These are phyloP conservation scores for Bimastos eiseni DNA, from an alignment of 2,888 invertebrate species.

Conservation along the genomic window DNA sequence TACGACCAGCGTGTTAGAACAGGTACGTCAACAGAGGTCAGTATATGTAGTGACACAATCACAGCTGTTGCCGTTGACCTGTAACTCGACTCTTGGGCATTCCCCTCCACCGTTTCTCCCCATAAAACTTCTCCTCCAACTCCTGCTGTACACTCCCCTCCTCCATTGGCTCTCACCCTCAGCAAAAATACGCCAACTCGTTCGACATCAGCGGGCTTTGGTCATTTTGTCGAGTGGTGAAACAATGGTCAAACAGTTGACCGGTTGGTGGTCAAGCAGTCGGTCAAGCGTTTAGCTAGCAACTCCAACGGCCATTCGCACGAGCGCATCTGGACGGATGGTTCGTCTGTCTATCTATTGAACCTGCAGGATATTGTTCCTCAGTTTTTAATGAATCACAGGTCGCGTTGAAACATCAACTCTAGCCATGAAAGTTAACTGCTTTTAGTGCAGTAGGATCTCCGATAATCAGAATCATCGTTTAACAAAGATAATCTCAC, in stretches of 20 bases:
- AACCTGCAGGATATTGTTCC: background rate
- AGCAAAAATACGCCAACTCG: background rate
- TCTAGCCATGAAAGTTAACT: background rate
- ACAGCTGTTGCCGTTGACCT: slow-evolving; percentile 13
- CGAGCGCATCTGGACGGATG: background rate
- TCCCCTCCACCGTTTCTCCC: background rate
- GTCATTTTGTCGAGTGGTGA: background rate
- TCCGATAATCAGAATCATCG: background rate
- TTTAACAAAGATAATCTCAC: background rate
- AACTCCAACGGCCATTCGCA: background rate
- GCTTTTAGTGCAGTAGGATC: background rate
- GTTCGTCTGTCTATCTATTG: background rate
- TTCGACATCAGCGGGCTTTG: background rate
- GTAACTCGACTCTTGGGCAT: background rate
- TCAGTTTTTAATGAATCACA: background rate
- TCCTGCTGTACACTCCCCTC: background rate
- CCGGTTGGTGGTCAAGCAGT: background rate
- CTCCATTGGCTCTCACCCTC: background rate
- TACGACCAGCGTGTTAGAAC: background rate
- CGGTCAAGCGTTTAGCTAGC: background rate
- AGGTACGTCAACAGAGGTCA: background rate
- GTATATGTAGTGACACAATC: background rate
- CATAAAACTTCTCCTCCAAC: background rate
- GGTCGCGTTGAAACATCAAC: background rate
- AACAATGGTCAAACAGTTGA: background rate